Evolutionary conservation across 2,113 vertebrate genomes (phyloP), one percentile per base, ranked within the genome.

Genomic region (Neolamprologus sp.): DNA sequence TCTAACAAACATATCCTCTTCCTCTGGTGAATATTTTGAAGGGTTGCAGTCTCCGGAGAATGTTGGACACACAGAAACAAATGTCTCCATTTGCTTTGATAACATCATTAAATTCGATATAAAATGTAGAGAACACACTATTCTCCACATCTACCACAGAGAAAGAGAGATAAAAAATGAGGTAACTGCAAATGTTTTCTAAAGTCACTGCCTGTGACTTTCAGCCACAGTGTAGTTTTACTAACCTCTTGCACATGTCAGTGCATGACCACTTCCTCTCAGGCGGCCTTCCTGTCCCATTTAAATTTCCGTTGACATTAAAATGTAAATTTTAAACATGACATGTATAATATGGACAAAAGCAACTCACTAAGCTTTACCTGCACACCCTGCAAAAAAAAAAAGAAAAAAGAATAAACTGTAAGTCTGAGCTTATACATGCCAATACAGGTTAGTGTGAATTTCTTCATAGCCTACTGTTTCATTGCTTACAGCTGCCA

Each of bases 181-280:
- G n/a, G 8, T 28, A 28, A 71, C 47, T 80, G 83, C 7, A 54
- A 60, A 42, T 30, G n/a, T 55, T 83, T 81, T 89, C 8, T 26
- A 3, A 75, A 79, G 33, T 63, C 28, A 45, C 19, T 5, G 47
- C 30, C 60, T 55, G 23, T 75, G 10, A 68, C 68, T 81, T 85
- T 30, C 30, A 65, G 37, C 80, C 63, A 49, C 81, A 85, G 7
- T 21, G 47, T 54, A 81, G 75, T 37, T 11, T 12, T n/a, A 7
- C 49, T 26, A 30, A 11, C 5, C 4, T 35, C 13, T 53, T 42
- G 60, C 60, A 58, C n/a, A 37, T 71, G 45, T 85, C 79, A 47
- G 4, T 30, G 5, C 65, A n/a, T 17, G 40, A 91, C 94, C 94
- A 94, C 93, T 90, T 95, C 89, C 93, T 90, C 30, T 37, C 35